These are phyloP conservation scores for Xestoiulus laeticollis DNA, from an alignment of 2,888 invertebrate genomes.

Conservation along the genomic window DNA sequence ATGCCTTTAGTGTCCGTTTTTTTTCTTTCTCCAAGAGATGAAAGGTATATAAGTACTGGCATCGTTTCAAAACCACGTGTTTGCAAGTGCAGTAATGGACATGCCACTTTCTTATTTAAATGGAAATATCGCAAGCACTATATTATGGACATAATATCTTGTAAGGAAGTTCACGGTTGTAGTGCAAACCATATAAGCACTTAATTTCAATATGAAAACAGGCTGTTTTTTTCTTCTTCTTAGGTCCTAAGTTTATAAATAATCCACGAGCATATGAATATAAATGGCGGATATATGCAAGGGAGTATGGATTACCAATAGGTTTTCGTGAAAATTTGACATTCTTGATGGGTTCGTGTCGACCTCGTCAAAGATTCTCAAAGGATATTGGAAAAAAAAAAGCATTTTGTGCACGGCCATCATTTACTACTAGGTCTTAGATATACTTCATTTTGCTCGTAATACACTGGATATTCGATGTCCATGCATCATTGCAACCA, in stretches of 20 bases:
- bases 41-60: not conserved
- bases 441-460: slow-evolving; percentile 32
- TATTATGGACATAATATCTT: not conserved
- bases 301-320: not conserved
- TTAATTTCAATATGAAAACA: slow-evolving; percentile 28
- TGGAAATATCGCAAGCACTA: not conserved
- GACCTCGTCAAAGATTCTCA: not conserved
- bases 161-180: not conserved
- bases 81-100: not conserved
- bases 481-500: slow-evolving; percentile 32
- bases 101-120: not conserved
- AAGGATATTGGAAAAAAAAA: not conserved
- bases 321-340: not conserved
- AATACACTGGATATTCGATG: slow-evolving; percentile 23
- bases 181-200: not conserved
- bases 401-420: not conserved
- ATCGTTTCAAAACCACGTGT: too few relatives aligned
- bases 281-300: not conserved
- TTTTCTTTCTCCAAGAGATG: not conserved
- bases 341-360: not conserved
- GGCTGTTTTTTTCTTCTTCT: not conserved
- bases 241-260: not conserved
- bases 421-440: not conserved
- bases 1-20: not conserved
- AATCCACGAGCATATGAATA: slow-evolving; percentile 3